Base-by-base conservation (phyloP, 2,113 vertebrate species). In the Peucedramus taeniatus region DNA sequence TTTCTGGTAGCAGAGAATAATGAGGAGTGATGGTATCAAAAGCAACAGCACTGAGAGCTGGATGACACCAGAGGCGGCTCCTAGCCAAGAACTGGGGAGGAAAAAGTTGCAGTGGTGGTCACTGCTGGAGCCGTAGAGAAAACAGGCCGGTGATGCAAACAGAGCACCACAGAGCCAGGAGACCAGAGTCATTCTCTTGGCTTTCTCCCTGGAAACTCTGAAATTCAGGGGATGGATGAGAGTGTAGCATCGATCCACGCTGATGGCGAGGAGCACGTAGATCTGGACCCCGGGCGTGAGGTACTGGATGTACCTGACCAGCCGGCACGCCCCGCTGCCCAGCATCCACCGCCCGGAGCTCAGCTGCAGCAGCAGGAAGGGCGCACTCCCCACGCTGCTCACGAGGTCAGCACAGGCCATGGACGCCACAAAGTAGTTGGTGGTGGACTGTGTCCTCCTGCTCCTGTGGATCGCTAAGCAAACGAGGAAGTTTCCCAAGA, bases 341-440 rank as follows among this genome's bases (percentile, higher is more conserved):
- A 99, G 97, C 0, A 94, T 92, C 99, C 99, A 99, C 20, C 97
- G 88, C 2, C 99, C 98, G 0, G 93, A 97, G 13, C 95, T 85
- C 9, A 99, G 97, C 98, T 99, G 99, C 20, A 99, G 96, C 85
- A 99, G 90, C 26, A 98, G 31, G 2, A 99, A 98, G 1, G 99
- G 99, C 0, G 93, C 94, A 7, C 98, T 98, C 17, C 97, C 96
- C 10, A 99, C 47, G 9, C 98, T 99, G 91, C 98, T 61, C 40
- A 99, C 98, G 16, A 99, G 97, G 92, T 99, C 99, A 0, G 99
- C 98, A 3, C 98, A 99, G 1, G 99, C 99, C 98, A 99, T 97
- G 21, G 99, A 99, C 83, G 99, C 99, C 72, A 99, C 99, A 21
- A 99, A 99, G 88, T 99, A 99, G 97, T 99, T 99, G 75, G 99